phyloP scores from a whole-genome alignment of 2,113 vertebrate species.

The Lepus europaeus region DNA sequence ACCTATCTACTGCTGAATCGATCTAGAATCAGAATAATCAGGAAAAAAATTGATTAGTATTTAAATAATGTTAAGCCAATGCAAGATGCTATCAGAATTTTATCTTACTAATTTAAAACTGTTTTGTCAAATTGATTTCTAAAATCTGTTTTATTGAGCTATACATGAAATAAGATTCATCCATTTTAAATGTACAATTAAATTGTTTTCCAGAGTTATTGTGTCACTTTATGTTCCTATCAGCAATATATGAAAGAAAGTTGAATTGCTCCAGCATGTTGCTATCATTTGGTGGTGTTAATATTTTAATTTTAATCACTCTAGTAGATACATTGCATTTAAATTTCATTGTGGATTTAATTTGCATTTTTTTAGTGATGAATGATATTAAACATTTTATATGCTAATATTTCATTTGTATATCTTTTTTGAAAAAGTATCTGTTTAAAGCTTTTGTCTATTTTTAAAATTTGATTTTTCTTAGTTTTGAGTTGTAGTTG shows the following conservation, averaged over 20 bases:
- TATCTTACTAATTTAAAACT: conserved; percentile 55
- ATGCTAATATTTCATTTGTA: background rate
- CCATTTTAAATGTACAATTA: background rate
- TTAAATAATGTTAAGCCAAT: conserved; percentile 8
- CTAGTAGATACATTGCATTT: background rate
- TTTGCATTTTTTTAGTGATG: background rate
- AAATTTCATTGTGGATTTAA: conserved; percentile 5
- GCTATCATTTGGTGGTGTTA: conserved; percentile 32
- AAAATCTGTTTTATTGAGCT: background rate
- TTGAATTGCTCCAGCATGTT: background rate
- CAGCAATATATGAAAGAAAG: background rate
- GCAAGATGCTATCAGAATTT: background rate
- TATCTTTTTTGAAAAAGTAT: background rate
- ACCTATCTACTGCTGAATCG: background rate
- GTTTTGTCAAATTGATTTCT: conserved; percentile 25
- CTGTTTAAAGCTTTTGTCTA: conserved; percentile 26
- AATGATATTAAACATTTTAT: conserved; percentile 4
- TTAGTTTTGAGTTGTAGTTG: background rate
- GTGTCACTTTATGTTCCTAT: background rate
- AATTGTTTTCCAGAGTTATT: conserved; percentile 23
- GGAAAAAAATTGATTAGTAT: background rate
- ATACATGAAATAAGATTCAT: background rate
- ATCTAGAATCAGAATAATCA: background rate
- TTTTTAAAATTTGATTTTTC: conserved; percentile 12
- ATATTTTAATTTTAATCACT: conserved; percentile 56